These are phyloP conservation scores for Tachuris rubrigastra DNA, from an alignment of 2,113 vertebrate species.

Conservation along the genomic window DNA sequence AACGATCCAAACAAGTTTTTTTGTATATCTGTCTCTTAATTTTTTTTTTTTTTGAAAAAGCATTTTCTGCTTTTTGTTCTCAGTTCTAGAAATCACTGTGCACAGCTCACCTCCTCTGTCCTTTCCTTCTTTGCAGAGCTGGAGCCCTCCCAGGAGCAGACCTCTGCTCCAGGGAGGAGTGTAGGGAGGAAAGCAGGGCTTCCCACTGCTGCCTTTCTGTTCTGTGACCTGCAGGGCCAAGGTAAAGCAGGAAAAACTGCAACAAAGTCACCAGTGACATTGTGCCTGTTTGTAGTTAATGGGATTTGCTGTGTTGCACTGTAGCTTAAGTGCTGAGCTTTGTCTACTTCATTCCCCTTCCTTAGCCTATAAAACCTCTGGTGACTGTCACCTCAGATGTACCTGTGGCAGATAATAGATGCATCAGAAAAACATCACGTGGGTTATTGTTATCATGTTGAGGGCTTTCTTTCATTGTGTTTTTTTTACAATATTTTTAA, in stretches of 20 bases:
- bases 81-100: not conserved
- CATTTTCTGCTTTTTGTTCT: not conserved
- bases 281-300: not conserved
- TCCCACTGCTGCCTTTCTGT: not conserved
- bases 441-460: not conserved
- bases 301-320: not conserved
- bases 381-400: not conserved
- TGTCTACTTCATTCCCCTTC: not conserved
- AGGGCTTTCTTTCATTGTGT: not conserved
- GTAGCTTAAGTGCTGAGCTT: not conserved
- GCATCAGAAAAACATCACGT: not conserved
- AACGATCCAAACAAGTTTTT: not conserved
- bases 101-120: not conserved
- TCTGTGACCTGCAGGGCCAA: not conserved
- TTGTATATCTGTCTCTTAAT: not conserved
- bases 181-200: accelerated
- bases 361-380: not conserved
- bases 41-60: not conserved
- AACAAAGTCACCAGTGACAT: not conserved
- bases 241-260: not conserved
- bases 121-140: not conserved
- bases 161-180: not conserved
- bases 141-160: not conserved
- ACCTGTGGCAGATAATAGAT: not conserved
- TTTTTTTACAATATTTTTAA: not conserved